Percentiles rank a stretch among this genome's conserved stretches.
Evolutionary conservation across 2,113 vertebrate genomes (phyloP).

Genomic region (Mola mola): DNA sequence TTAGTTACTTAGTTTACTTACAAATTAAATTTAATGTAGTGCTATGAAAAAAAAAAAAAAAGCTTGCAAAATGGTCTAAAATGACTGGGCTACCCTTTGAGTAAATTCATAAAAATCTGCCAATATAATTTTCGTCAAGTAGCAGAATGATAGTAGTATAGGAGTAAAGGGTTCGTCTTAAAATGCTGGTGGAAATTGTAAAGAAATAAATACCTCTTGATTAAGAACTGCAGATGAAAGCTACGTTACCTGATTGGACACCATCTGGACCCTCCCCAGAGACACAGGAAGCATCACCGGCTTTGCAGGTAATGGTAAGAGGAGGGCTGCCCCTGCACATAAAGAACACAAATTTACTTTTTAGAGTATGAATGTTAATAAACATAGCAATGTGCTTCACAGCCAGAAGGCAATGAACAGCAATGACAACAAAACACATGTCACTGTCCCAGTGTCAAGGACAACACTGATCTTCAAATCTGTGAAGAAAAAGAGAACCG

Average conservation of each 20-base stretch:
- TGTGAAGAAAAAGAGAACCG: too few relatives aligned
- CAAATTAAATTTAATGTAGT: not conserved
- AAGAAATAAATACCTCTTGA: too few relatives aligned
- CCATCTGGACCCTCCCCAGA: slow-evolving; percentile 82
- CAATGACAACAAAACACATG: not conserved
- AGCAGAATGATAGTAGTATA: too few relatives aligned
- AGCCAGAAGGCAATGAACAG: not conserved
- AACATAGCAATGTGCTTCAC: not conserved
- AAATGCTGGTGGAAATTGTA: not conserved
- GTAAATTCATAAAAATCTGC: too few relatives aligned
- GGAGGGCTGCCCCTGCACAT: slow-evolving; percentile 88
- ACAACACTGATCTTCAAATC: too few relatives aligned
- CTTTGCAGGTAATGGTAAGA: slow-evolving; percentile 90
- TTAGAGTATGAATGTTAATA: not conserved
- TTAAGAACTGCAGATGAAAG: not conserved
- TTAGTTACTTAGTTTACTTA: not conserved
- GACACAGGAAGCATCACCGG: slow-evolving; percentile 92
- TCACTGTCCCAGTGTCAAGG: too few relatives aligned
- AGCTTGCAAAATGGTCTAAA: not conserved
- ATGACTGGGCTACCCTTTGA: not conserved
- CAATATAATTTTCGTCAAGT: too few relatives aligned
- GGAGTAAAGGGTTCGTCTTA: too few relatives aligned
- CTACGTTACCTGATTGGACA: slow-evolving; percentile 87
- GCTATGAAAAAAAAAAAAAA: too few relatives aligned
- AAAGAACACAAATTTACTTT: not conserved